Evolutionary conservation across 2,888 invertebrate species (phyloP), one percentile per base, ranked within the genome.

Genomic region (Chrysodeixis includens): DNA sequence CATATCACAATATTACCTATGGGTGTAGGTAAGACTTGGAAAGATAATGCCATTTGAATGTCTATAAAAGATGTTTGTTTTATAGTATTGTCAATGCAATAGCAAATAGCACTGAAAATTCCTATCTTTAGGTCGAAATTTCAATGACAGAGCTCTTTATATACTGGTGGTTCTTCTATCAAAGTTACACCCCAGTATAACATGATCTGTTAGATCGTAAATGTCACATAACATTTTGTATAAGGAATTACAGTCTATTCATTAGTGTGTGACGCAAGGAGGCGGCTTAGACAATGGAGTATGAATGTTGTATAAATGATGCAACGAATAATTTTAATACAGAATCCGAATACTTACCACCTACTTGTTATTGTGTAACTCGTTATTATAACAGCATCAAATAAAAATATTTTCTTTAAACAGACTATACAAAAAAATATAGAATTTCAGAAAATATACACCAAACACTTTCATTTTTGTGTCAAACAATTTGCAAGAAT

Each of bases 171-270:
- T 4, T 1, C 5, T 5, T 20, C 3, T 32, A 40, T 9, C 1
- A 30, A 0, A 14, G 16, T 26, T 0, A 16, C 5, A 6, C 3
- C 30, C 76, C 30, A 61, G 18, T 26, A 26, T 71, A 61, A 62
- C 2, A 10, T 60, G 74, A 58, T 1, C 67, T 44, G 67, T 60
- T 52, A 60, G 60, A 30, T 76, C 62, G 54, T 71, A 76, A 67
- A 70, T 59, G 59, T 49, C 53, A 1, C 16, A 55, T 49, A 53
- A 44, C 59, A 53, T 57, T 20, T 66, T 49, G 52, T 22, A 35
- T 60, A 71, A 53, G 76, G 76, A 66, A 44, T 69, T 73, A 77
- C 40, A 30, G 74, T 49, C 69, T 22, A 64, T 76, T 68, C 68
- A 62, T 73, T 68, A 57, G 16, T 10, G 20, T 53, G 61, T 70